phyloP scores from a whole-genome alignment of 2,888 invertebrate genomes.

The Eristalinus aeneus region DNA sequence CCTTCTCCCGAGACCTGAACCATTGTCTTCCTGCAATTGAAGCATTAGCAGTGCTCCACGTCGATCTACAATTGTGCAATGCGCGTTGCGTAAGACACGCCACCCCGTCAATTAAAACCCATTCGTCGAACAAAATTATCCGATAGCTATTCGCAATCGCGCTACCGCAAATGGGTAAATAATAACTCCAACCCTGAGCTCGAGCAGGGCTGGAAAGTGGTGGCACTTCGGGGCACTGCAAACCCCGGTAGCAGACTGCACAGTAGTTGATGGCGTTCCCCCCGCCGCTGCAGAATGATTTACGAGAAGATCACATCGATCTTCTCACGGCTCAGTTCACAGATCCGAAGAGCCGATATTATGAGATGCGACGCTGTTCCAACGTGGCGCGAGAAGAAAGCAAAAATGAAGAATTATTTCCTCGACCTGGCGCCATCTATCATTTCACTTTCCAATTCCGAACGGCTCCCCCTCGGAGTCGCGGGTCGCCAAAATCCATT shows the following conservation, averaged over 20 bases:
- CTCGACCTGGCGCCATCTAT: background rate
- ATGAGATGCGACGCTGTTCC: background rate
- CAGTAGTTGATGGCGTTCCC: constrained; percentile 2
- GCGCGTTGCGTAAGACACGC: constrained; percentile 33
- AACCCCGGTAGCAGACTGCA: constrained; percentile 34
- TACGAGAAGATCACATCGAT: constrained; percentile 34
- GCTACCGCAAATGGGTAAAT: constrained; percentile 52
- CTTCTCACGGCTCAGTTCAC: constrained; percentile 15
- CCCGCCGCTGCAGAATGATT: constrained; percentile 27
- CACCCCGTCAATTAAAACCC: constrained; percentile 35
- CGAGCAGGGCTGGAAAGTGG: background rate
- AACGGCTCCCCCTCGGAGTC: background rate
- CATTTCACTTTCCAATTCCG: constrained; percentile 27
- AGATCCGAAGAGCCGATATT: background rate
- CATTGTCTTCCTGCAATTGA: constrained; percentile 24
- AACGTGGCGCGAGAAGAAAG: constrained; percentile 22
- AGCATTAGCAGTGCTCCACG: background rate
- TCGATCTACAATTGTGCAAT: background rate
- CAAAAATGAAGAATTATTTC: constrained; percentile 30
- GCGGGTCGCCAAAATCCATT: background rate
- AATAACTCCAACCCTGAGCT: constrained; percentile 34
- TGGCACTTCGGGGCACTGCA: background rate
- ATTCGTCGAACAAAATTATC: constrained; percentile 21
- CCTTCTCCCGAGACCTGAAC: background rate
- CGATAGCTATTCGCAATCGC: constrained; percentile 23